These are phyloP conservation scores for Drosophila athabasca DNA, from an alignment of 1,140 invertebrate genomes.

Conservation along the genomic window DNA sequence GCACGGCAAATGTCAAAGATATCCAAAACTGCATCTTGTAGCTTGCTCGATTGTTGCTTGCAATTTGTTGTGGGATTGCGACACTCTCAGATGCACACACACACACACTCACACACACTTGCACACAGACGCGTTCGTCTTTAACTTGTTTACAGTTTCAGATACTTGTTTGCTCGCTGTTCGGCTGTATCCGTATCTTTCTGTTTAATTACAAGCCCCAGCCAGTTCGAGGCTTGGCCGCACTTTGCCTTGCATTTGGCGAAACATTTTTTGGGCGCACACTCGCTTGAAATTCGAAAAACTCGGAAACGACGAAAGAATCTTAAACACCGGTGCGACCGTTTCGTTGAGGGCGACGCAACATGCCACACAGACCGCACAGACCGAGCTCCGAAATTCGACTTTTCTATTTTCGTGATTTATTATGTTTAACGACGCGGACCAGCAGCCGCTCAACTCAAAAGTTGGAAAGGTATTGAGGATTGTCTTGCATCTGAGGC, in stretches of 20 bases:
- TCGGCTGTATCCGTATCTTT: constrained; percentile 35
- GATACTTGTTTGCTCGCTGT: constrained; percentile 39
- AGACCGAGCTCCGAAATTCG: too few species aligned
- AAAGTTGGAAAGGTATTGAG: too few species aligned
- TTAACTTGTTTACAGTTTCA: constrained; percentile 60
- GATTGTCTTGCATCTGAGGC: neutral
- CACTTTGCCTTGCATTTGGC: constrained; percentile 35
- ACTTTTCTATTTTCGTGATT: too few species aligned
- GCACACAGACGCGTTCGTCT: neutral
- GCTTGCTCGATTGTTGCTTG: constrained; percentile 42
- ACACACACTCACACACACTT: constrained; percentile 24
- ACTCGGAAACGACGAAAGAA: too few species aligned
- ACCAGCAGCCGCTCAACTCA: too few species aligned
- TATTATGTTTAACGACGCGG: too few species aligned
- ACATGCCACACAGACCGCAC: too few species aligned
- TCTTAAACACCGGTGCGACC: too few species aligned
- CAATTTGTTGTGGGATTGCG: constrained; percentile 35
- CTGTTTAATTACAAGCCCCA: constrained; percentile 52
- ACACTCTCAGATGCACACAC: constrained; percentile 22
- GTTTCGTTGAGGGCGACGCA: too few species aligned
- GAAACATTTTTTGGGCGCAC: constrained; percentile 27
- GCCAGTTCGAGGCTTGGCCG: constrained; percentile 63
- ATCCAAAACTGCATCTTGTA: constrained; percentile 81
- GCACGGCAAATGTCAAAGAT: constrained; percentile 80
- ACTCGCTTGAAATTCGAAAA: neutral